phyloP scores from a whole-genome alignment of 2,797 vertebrate genomes.

The Prunella strophiata region DNA sequence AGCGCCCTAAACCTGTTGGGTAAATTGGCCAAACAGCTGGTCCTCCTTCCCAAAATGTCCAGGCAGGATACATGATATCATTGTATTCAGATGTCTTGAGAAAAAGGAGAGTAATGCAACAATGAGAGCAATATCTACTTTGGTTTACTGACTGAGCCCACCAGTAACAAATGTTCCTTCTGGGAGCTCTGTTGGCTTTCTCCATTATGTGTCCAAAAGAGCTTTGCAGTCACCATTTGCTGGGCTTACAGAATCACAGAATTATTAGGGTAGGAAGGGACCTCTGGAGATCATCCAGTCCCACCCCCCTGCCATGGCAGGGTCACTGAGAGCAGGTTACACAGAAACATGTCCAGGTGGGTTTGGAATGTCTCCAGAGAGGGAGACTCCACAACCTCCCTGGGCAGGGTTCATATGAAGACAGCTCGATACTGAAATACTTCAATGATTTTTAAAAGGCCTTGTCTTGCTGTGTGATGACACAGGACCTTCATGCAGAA shows the following conservation, averaged over 20 bases:
- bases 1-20: conserved; percentile 93
- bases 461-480: background rate
- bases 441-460: background rate
- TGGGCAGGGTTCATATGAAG: background rate
- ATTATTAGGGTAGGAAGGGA: background rate
- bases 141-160: background rate
- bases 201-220: rapidly evolving
- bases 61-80: conserved; percentile 98
- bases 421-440: background rate
- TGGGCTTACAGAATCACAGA: background rate
- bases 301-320: background rate
- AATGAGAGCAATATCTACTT: background rate
- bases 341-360: background rate
- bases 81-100: conserved; percentile 89
- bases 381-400: background rate
- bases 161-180: background rate
- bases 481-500: background rate
- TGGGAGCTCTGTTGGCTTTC: background rate
- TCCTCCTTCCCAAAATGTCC: conserved; percentile 99
- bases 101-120: conserved; percentile 6
- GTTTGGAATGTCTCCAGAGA: background rate
- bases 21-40: conserved; percentile 99
- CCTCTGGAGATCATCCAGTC: background rate
- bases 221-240: background rate
- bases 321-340: background rate